These are phyloP conservation scores for Tokudaia muenninki DNA, from an alignment of 2,797 vertebrate genomes.

Conservation along the genomic window DNA sequence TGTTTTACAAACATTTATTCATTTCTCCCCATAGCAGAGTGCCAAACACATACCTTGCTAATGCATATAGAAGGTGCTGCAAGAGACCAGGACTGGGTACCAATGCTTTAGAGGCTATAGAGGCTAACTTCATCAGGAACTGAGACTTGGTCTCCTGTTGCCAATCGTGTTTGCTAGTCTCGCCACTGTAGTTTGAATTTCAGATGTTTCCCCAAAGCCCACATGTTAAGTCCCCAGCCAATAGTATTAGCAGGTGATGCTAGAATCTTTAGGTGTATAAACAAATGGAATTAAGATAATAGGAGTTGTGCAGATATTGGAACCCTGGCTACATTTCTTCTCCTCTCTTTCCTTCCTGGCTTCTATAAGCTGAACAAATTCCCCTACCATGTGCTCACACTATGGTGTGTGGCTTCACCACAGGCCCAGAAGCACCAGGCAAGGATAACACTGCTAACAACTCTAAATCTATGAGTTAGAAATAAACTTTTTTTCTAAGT, in stretches of 20 bases:
- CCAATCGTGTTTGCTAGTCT: neutral
- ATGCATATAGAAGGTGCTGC: no score
- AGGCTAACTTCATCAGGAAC: neutral
- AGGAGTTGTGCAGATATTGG: neutral
- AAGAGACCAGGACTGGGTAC: neutral
- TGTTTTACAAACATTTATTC: neutral
- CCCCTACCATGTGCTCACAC: neutral
- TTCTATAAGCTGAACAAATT: neutral
- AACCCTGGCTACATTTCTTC: neutral
- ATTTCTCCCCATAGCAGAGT: neutral
- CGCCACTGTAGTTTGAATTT: neutral
- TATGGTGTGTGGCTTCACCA: neutral
- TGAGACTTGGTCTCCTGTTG: neutral
- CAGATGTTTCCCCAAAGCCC: neutral
- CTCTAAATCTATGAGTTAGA: neutral
- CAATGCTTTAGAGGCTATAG: neutral
- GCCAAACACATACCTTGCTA: neutral
- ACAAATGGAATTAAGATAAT: neutral
- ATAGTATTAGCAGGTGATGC: neutral
- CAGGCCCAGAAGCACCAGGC: neutral
- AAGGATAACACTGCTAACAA: neutral
- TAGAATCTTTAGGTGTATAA: neutral
- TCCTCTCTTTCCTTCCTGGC: neutral
- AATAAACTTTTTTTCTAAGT: neutral
- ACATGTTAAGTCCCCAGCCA: neutral